Evolutionary conservation across 2,113 vertebrate species (phyloP).

Genomic region (Synodontis membranacea): DNA sequence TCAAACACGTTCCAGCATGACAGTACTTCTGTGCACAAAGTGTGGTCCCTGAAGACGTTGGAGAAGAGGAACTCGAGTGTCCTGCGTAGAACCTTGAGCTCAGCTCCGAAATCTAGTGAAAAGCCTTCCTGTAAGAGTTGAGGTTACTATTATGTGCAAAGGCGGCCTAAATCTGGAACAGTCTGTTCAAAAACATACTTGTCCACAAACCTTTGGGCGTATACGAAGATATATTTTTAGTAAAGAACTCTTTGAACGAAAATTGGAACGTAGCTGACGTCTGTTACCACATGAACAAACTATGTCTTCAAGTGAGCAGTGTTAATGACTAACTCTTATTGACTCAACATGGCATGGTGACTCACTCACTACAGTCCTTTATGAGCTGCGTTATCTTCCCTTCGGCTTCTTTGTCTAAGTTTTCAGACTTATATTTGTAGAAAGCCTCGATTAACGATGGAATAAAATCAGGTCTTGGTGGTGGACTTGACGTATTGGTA

Average conservation of each 20-base stretch:
- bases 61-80: background rate
- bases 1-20: background rate
- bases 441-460: background rate
- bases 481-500: too few relatives aligned
- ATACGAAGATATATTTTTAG: background rate
- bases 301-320: background rate
- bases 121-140: background rate
- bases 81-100: background rate
- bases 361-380: background rate
- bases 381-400: background rate
- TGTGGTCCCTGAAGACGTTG: background rate
- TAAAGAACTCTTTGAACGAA: background rate
- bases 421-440: background rate
- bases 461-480: background rate
- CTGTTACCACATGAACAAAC: background rate
- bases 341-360: background rate
- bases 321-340: background rate
- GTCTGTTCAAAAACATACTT: background rate
- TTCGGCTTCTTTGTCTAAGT: background rate
- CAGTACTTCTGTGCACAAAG: background rate
- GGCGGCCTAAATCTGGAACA: background rate
- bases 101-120: background rate
- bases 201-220: background rate
- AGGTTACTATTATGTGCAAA: background rate
- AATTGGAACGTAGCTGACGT: background rate